phyloP scores from a whole-genome alignment of 2,797 vertebrate species.

The Philypnodon macrostomus region DNA sequence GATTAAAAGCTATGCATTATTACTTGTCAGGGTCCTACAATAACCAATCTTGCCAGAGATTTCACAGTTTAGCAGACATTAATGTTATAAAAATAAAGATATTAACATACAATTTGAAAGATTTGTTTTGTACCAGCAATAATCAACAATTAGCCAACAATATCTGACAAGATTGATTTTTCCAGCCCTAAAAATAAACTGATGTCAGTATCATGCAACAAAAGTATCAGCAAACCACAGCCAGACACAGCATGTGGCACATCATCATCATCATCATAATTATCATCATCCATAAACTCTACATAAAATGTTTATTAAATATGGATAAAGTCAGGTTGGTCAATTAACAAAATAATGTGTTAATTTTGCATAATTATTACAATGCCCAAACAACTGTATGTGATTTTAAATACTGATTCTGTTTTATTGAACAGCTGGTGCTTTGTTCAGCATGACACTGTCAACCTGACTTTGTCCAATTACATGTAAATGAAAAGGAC shows the following conservation, averaged over 20 bases:
- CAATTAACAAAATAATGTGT: neutral
- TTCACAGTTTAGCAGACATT: neutral
- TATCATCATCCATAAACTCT: conserved; percentile 12
- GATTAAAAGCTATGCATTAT: conserved; percentile 18
- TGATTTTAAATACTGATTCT: conserved; percentile 10
- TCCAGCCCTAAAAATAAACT: conserved; percentile 20
- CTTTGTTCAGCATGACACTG: conserved; percentile 38
- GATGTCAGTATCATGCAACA: conserved; percentile 62
- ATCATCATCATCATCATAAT: conserved; percentile 43
- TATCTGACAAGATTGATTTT: conserved; percentile 60
- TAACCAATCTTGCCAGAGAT: conserved; percentile 64
- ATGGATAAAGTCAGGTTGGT: conserved; percentile 58
- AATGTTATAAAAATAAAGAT: neutral
- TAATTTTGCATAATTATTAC: neutral
- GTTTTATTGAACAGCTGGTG: conserved; percentile 34
- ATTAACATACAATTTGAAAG: neutral
- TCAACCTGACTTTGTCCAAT: conserved; percentile 62
- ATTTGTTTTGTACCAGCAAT: neutral
- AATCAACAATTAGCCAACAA: conserved; percentile 7
- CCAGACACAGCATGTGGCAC: conserved; percentile 51
- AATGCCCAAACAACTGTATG: neutral
- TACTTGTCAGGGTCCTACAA: conserved; percentile 9
- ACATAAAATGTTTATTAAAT: conserved; percentile 16
- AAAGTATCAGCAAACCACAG: conserved; percentile 58
- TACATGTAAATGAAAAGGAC: conserved; percentile 15